Base-by-base conservation (phyloP, 2,113 vertebrate species). In the Cheilinus undulatus region DNA sequence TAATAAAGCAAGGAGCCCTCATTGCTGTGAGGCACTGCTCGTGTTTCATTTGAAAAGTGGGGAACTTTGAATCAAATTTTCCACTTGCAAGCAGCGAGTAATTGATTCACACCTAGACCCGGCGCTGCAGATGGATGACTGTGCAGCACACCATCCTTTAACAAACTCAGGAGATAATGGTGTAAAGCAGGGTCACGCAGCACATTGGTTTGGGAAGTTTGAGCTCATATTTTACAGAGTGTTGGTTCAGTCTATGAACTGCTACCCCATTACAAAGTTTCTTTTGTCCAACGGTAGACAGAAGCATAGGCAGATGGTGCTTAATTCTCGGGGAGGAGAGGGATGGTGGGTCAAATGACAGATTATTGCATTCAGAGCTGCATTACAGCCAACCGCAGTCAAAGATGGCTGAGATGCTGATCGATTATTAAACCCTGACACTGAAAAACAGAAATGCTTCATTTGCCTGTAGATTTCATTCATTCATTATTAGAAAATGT, bases 31-130 rank as follows among this genome's bases (percentile, higher is more conserved):
- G 51, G 54, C 49, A 73, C 49, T 32, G 60, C 23, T 59, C 59
- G 17, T 38, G 73, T 57, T 73, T 72, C 51, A 71, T 75, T 81
- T 78, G 48, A 68, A 64, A 80, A 53, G 17, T 64, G 19, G 0
- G 20, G 32, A 57, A 65, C 65, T 69, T 54, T 19, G n/a, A 60
- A 60, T 83, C 42, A 66, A 19, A 75, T 70, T 73, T 82, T 69
- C 63, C 71, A 62, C 67, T 67, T 67, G 51, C 72, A 73, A 76
- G 77, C 66, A 59, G 64, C 69, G 70, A 80, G 57, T 76, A 69
- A 79, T 73, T 76, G 75, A 84, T 59, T 81, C 23, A 48, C 54
- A 77, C 12, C 43, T 49, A 66, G 19, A 50, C 45, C 58, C 30
- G 30, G 34, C 51, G 28, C 50, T 53, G 40, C 23, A 23, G 15